phyloP scores from a whole-genome alignment of 2,113 vertebrate genomes.

The Gopherus evgoodei region DNA sequence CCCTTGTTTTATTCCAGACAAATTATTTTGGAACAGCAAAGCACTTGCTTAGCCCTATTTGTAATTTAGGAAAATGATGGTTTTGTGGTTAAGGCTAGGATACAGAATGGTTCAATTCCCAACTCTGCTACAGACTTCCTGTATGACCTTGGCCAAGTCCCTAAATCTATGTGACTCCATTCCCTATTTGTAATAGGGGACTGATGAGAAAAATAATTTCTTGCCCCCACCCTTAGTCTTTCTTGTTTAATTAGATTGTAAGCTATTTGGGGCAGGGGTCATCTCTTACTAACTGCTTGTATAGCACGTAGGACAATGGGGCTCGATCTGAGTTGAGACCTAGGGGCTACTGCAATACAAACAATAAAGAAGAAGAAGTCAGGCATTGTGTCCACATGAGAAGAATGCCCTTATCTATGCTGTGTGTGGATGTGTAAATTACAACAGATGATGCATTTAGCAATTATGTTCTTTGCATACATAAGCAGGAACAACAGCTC shows the following conservation, averaged over 20 bases:
- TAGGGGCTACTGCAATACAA: not conserved
- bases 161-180: not conserved
- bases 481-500: constrained; percentile 82
- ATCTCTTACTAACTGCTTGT: not conserved
- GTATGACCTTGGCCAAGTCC: not conserved
- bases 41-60: not conserved
- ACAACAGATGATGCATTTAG: constrained; percentile 80
- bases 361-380: not conserved
- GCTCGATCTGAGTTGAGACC: not conserved
- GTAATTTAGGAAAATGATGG: not conserved
- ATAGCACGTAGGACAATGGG: not conserved
- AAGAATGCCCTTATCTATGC: constrained; percentile 60
- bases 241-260: not conserved
- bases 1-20: not conserved
- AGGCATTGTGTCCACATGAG: constrained; percentile 5
- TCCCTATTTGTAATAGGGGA: not conserved
- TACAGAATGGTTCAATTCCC: not conserved
- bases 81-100: not conserved
- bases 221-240: not conserved
- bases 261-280: not conserved
- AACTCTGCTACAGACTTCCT: not conserved
- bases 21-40: not conserved
- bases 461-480: constrained; percentile 82
- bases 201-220: not conserved
- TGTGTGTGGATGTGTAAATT: constrained; percentile 77